Evolutionary conservation across 2,888 invertebrate species (phyloP).

Genomic region (Dynastes hyllus): DNA sequence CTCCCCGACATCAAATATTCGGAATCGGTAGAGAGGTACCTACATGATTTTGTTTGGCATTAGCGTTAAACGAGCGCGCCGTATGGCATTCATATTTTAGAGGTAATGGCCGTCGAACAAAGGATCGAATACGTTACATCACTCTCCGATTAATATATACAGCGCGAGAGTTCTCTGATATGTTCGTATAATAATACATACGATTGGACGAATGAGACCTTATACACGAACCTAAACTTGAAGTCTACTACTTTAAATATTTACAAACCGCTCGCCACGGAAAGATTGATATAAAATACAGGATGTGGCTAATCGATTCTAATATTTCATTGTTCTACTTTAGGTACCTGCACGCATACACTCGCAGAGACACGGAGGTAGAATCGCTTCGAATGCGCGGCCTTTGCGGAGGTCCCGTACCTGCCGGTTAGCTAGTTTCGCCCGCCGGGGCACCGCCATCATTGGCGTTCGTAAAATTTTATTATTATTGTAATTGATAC

Average conservation of each 20-base stretch:
- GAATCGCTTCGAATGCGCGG: too few relatives aligned
- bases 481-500: constrained; percentile 41
- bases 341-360: neutral
- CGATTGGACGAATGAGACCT: neutral
- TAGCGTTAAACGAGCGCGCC: constrained; percentile 29
- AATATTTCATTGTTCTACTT: constrained; percentile 38
- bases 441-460: neutral
- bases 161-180: neutral
- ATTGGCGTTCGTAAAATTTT: constrained; percentile 29
- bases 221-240: neutral
- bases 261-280: constrained; percentile 8
- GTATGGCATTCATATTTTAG: constrained; percentile 40
- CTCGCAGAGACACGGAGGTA: neutral
- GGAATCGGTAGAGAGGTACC: neutral
- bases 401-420: too few relatives aligned
- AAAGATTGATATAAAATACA: constrained; percentile 40
- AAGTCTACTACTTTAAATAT: constrained; percentile 21
- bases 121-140: constrained; percentile 24
- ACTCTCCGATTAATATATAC: constrained; percentile 32
- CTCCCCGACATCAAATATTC: constrained; percentile 31
- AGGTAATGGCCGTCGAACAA: constrained; percentile 33
- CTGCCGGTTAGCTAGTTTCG: neutral
- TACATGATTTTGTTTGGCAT: constrained; percentile 33
- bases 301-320: constrained; percentile 39
- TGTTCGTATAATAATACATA: neutral